Conservation (phyloP, 2,888 invertebrate species). For the Halocaridina rubra region DNA sequence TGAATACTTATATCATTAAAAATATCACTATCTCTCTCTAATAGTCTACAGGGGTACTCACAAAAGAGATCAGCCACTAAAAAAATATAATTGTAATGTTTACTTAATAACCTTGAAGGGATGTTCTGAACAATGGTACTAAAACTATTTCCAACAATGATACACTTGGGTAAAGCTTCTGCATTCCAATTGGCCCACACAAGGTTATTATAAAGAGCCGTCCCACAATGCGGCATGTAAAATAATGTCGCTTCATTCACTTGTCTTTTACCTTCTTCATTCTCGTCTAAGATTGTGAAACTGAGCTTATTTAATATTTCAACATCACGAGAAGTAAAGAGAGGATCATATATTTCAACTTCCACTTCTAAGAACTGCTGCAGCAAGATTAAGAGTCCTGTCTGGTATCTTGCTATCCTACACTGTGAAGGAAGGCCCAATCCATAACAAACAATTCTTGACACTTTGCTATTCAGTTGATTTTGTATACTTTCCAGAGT, state of each 20-base stretch:
- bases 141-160: slow-evolving; percentile 88
- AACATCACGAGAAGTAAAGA: slow-evolving; percentile 78
- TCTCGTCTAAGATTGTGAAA: slow-evolving; percentile 75
- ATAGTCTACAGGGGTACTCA: slow-evolving; percentile 77
- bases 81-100: slow-evolving; percentile 74
- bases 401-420: slow-evolving; percentile 80
- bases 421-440: slow-evolving; percentile 82
- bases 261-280: slow-evolving; percentile 82
- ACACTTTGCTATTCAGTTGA: background rate
- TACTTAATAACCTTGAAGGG: slow-evolving; percentile 71
- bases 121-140: slow-evolving; percentile 74
- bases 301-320: slow-evolving; percentile 74
- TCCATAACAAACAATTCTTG: slow-evolving; percentile 82
- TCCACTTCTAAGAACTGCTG: slow-evolving; percentile 73
- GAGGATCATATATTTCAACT: slow-evolving; percentile 80
- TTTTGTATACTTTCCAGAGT: too few species aligned
- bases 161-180: slow-evolving; percentile 74
- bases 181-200: slow-evolving; percentile 86
- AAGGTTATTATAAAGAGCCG: slow-evolving; percentile 87
- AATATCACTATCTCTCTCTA: slow-evolving; percentile 77
- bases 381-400: slow-evolving; percentile 79
- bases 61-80: slow-evolving; percentile 73
- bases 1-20: slow-evolving; percentile 85
- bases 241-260: slow-evolving; percentile 76
- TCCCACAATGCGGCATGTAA: slow-evolving; percentile 89